Percentiles rank a stretch among this genome's conserved stretches.
Evolutionary conservation across 1,140 invertebrate species (phyloP).

Genomic region (Dreissena polymorpha): DNA sequence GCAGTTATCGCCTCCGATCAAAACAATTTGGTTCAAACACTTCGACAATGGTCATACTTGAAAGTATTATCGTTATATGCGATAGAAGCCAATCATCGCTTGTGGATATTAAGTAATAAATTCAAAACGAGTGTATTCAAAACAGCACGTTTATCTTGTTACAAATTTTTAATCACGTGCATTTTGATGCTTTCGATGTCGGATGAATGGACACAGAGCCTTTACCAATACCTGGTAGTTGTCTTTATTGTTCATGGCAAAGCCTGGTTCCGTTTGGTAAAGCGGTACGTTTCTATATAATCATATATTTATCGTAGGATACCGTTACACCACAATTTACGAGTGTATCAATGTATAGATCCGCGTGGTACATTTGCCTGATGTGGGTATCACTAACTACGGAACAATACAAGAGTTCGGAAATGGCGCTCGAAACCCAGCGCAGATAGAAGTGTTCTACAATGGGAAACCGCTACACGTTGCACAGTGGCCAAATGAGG

Average conservation of each 20-base stretch:
- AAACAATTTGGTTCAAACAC: not conserved
- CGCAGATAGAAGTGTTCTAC: constrained; percentile 58
- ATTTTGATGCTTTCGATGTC: too few species aligned
- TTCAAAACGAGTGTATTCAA: too few species aligned
- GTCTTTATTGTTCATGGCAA: too few species aligned
- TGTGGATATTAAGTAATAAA: not conserved
- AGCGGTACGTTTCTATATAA: not conserved
- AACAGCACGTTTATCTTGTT: too few species aligned
- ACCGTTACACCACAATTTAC: too few species aligned
- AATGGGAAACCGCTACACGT: constrained; percentile 52
- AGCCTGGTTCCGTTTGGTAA: not conserved
- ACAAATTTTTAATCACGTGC: too few species aligned
- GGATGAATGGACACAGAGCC: too few species aligned
- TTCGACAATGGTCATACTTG: not conserved
- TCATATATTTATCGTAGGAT: not conserved
- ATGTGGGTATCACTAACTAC: constrained; percentile 51
- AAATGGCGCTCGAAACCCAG: not conserved
- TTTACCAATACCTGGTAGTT: too few species aligned
- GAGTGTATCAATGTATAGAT: constrained; percentile 3
- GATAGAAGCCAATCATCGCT: not conserved
- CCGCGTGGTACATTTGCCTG: constrained; percentile 35
- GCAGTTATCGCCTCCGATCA: not conserved
- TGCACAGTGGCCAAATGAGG: constrained; percentile 59
- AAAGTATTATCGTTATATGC: not conserved
- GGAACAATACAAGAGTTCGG: constrained; percentile 49